Evolutionary conservation across 2,113 vertebrate genomes (phyloP).

Genomic region (Dinomys branickii): DNA sequence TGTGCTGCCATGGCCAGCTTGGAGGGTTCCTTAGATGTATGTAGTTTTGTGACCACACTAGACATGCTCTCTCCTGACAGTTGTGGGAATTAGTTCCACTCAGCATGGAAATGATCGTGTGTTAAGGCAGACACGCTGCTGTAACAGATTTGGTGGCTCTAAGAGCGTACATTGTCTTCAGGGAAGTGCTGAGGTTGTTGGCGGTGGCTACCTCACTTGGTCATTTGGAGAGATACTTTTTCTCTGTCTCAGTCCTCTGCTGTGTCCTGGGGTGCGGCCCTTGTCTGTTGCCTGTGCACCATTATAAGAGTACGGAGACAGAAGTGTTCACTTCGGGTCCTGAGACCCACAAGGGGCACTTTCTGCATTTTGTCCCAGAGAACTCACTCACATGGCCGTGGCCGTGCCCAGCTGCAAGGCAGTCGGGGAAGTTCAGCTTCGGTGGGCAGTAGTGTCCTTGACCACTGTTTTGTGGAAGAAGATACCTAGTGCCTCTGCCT

Average conservation of each 20-base stretch:
- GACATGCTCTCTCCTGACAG: background rate
- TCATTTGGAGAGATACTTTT: background rate
- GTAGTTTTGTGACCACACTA: background rate
- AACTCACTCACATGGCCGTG: background rate
- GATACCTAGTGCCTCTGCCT: background rate
- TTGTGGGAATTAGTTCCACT: background rate
- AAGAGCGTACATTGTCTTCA: accelerated
- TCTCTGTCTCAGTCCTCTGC: background rate
- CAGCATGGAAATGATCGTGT: background rate
- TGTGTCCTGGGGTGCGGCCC: accelerated
- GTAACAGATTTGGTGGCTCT: background rate
- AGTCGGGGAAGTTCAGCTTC: background rate
- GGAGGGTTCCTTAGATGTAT: no score
- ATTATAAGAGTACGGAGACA: background rate
- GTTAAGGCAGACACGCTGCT: background rate
- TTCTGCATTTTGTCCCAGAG: background rate
- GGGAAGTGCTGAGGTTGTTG: background rate
- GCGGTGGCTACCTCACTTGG: background rate
- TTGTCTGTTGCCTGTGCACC: background rate
- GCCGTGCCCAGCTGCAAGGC: background rate
- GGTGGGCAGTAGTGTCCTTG: background rate
- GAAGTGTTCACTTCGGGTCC: background rate
- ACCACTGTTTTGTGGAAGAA: background rate
- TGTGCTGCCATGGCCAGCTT: no score
- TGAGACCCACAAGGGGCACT: background rate